These are phyloP conservation scores for Zaprionus obscuricornis DNA, from an alignment of 2,888 invertebrate species.

Conservation along the genomic window DNA sequence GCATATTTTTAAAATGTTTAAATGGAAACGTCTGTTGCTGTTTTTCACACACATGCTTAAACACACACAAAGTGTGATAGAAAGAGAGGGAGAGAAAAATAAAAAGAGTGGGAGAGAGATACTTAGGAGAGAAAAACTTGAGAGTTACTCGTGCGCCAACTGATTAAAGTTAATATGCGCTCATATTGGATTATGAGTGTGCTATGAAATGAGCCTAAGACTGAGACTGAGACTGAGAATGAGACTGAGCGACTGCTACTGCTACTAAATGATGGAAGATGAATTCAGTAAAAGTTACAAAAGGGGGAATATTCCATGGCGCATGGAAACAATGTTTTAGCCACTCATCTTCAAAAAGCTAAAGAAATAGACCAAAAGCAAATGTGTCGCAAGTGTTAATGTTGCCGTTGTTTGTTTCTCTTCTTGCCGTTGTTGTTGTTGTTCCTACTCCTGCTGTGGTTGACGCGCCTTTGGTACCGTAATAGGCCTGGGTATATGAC, in stretches of 20 bases:
- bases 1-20: slow-evolving; percentile 63
- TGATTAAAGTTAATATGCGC: slow-evolving; percentile 77
- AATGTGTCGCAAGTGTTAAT: slow-evolving; percentile 45
- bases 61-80: neutral
- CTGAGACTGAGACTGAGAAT: neutral
- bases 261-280: too few species aligned
- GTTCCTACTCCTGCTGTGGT: slow-evolving; percentile 13
- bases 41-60: neutral
- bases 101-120: too few species aligned
- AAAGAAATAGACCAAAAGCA: slow-evolving; percentile 57
- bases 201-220: slow-evolving; percentile 62
- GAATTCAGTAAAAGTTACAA: too few species aligned
- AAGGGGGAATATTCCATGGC: neutral
- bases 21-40: slow-evolving; percentile 58
- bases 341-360: slow-evolving; percentile 70
- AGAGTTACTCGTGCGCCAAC: slow-evolving; percentile 64
- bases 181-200: slow-evolving; percentile 78
- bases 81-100: too few species aligned
- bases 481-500: slow-evolving; percentile 55
- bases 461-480: slow-evolving; percentile 53
- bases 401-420: slow-evolving; percentile 10
- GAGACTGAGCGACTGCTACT: too few species aligned
- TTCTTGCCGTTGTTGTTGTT: slow-evolving; percentile 15
- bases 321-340: slow-evolving; percentile 39
- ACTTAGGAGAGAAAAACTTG: neutral